Evolutionary conservation across 2,888 invertebrate species (phyloP), one percentile per base, ranked within the genome.

Genomic region (Conomelus anceps): DNA sequence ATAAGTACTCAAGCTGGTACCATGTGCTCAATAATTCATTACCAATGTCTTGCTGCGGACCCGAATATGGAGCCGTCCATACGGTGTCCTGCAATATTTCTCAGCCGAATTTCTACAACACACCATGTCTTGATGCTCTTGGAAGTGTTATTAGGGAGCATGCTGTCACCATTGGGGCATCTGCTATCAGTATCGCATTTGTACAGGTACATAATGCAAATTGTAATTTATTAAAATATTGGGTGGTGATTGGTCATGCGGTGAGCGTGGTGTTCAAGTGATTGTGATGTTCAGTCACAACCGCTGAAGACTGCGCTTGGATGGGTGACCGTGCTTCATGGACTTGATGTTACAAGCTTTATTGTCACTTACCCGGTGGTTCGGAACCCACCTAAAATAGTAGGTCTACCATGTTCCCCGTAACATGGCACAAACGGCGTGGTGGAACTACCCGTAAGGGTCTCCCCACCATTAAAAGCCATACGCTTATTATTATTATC

Each of bases 31-130:
- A 91, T 20, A 84, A 89, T 34, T 89, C 90, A 20, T 88, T 91
- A 88, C 91, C 91, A 0, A 90, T 91, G 90, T 91, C 91, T 4
- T 91, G 91, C 87, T 91, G 91, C 86, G 90, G 89, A 9, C 87
- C 90, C 24, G 88, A 89, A 34, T 88, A 88, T 29, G 91, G 91
- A 85, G 91, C 90, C 7, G 89, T 91, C 87, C 90, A 90, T 7
- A 85, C 89, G 20, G 84, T 90, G 34, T 89, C 89, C 3, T 91
- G 91, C 86, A 88, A 90, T 29, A 86, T 41, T 17, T 86, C 23
- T 23, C 89, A 88, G 26, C 63, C 89, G 3, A 90, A 89, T 41
- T 84, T 91, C 23, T 90, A 90, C 63, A 84, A 87, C 1, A 87
- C 89, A 34, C 90, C 91, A 3, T 91, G 91, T 86, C 89, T 91